Evolutionary conservation across 1,140 invertebrate genomes (phyloP), one percentile per base, ranked within the genome.

Genomic region (Anadara kagoshimensis): DNA sequence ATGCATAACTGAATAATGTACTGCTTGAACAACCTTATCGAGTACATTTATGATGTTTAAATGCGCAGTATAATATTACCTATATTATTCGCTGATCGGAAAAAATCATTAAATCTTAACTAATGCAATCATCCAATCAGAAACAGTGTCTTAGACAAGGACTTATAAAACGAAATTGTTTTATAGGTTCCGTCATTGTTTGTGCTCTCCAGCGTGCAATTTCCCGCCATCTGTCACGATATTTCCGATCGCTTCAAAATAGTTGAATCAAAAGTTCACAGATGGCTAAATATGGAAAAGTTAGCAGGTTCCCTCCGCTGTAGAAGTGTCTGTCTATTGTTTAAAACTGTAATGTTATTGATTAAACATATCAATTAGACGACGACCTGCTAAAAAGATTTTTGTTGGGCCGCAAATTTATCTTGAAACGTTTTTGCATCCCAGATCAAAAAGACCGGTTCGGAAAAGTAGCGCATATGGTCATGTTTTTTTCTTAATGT

Each of bases 161-260:
- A 36, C 29, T 36, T 51, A 51, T 51, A 18, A 51, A 51, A 16
- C 49, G 20, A 51, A 51, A 51, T 51, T 51, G 16, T 51, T 36
- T 36, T 36, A 36, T 36, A 36, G 29, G 29, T 2, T 36, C 29
- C 29, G 29, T 7, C 29, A 36, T 16, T 51, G 41, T 63, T 45
- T 63, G 45, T 49, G 41, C 45, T 45, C 41, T 24, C 43, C 36
- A 36, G 61, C 61, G 61, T 63, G 61, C 61, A 63, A 24, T 45
- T 63, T 63, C 43, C 36, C 61, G 61, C 61, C 61, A 63, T 63
- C 61, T 63, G 61, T 63, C 61, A 49, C n/a, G 61, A 36, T 36
- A 63, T 41, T 47, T 63, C 18, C 45, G 36, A 63, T 63, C 36
- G 36, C 22, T 20, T 24, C 8, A 41, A 63, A 63, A 36, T 36